Evolutionary conservation across 2,113 vertebrate genomes (phyloP).

Genomic region (Plestiodon gilberti): DNA sequence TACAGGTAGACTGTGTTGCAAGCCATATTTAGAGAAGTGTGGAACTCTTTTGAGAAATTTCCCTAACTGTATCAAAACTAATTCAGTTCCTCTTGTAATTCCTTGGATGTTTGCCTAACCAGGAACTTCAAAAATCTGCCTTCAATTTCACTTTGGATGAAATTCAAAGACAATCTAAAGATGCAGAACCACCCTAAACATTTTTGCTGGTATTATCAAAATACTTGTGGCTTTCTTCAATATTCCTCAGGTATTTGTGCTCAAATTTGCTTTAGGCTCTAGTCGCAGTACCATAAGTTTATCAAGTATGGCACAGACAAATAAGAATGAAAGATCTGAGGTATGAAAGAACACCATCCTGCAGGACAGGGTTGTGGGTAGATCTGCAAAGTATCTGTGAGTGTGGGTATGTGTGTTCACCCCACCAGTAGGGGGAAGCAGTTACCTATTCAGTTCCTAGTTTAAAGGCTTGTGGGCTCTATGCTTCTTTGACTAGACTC

Average conservation of each 20-base stretch:
- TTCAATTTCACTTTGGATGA: neutral
- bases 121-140: neutral
- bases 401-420: no score
- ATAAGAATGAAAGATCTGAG: neutral
- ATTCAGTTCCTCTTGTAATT: neutral
- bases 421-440: no score
- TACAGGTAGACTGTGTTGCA: neutral
- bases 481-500: no score
- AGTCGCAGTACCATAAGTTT: neutral
- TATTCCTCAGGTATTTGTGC: no score
- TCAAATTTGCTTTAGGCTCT: neutral
- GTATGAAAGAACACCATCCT: no score
- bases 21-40: neutral
- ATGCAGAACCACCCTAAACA: neutral
- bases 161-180: neutral
- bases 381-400: no score
- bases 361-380: no score
- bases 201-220: neutral
- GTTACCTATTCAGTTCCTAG: no score
- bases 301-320: neutral
- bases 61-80: neutral
- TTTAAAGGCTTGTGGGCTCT: no score
- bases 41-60: neutral
- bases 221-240: neutral
- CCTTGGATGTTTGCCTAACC: neutral